Conservation (phyloP, 1,140 invertebrate species). For the Scaptomyza montana region DNA sequence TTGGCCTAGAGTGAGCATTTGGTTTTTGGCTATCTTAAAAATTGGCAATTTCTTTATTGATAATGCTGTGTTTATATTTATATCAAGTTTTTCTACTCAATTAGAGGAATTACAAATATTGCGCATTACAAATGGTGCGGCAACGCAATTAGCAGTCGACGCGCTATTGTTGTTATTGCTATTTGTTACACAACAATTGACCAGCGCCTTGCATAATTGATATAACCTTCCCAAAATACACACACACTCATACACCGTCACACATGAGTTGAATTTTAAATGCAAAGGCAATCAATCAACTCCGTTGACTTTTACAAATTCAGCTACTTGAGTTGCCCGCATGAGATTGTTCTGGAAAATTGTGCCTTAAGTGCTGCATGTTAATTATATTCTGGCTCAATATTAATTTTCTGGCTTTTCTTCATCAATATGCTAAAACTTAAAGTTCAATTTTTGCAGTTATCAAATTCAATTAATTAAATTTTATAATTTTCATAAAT, state of each 20-base stretch:
- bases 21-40: neutral
- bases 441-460: neutral
- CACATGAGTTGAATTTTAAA: conserved; percentile 6
- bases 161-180: conserved; percentile 8
- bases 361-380: conserved; percentile 29
- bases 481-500: conserved; percentile 24
- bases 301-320: conserved; percentile 57
- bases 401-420: conserved; percentile 9
- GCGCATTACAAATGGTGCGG: conserved; percentile 43
- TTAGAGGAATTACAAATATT: conserved; percentile 18
- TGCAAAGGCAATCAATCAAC: conserved; percentile 63
- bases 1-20: neutral
- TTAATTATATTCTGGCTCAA: conserved; percentile 30
- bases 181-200: conserved; percentile 7
- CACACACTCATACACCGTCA: neutral
- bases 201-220: conserved; percentile 55
- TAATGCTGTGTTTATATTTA: conserved; percentile 6
- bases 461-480: conserved; percentile 28
- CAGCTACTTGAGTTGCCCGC: neutral
- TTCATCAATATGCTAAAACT: conserved; percentile 25
- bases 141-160: conserved; percentile 44
- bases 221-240: conserved; percentile 21
- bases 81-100: conserved; percentile 13
- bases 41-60: neutral
- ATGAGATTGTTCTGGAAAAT: conserved; percentile 38